Percentiles rank a stretch among this genome's conserved stretches.
Evolutionary conservation across 35 echinoderm and acorn worm species (phyloP).

Genomic region (Stichopus chloronotus): DNA sequence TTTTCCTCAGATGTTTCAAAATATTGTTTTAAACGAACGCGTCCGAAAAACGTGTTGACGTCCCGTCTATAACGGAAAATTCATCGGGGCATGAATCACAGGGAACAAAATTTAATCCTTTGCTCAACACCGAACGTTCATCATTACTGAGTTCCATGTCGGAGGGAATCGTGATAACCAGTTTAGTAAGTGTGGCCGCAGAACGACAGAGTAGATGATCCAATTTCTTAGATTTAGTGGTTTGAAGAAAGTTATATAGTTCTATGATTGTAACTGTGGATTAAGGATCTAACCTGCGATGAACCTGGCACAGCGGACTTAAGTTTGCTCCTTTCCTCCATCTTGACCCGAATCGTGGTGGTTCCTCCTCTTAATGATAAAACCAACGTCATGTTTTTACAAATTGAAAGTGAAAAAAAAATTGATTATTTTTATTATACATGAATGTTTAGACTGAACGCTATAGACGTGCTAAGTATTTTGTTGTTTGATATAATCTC

Average conservation of each 20-base stretch:
- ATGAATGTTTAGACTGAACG: too few species aligned
- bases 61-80: not conserved
- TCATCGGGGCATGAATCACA: not conserved
- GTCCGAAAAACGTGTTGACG: not conserved
- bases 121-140: conserved; percentile 46
- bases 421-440: too few species aligned
- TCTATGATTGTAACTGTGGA: too few species aligned
- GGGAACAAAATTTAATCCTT: conserved; percentile 6
- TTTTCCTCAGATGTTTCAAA: not conserved
- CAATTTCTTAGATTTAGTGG: not conserved
- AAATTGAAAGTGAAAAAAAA: too few species aligned
- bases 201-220: not conserved
- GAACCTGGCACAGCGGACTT: too few species aligned
- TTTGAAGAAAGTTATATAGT: not conserved
- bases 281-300: too few species aligned
- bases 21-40: not conserved
- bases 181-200: not conserved
- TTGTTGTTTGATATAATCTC: not conserved
- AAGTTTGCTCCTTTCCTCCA: too few species aligned
- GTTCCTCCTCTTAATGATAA: too few species aligned
- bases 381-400: too few species aligned
- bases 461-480: not conserved
- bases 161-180: not conserved
- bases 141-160: not conserved
- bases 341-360: too few species aligned